Conservation (phyloP, 2,888 invertebrate species). For the Allacma fusca region DNA sequence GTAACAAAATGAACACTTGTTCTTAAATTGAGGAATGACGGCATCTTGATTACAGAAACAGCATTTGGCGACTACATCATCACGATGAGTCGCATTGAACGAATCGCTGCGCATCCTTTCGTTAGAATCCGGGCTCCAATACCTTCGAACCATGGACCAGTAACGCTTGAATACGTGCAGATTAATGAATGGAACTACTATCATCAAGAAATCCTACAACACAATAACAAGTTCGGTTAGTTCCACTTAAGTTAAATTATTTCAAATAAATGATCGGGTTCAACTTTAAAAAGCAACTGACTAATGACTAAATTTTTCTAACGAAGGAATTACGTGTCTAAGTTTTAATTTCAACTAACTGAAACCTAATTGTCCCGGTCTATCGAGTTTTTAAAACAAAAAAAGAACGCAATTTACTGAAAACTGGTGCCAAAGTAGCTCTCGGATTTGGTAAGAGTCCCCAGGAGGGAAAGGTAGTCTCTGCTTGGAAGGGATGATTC, state of each 20-base stretch:
- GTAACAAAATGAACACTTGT: constrained; percentile 50
- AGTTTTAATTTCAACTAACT: no score
- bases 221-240: no score
- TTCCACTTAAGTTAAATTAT: no score
- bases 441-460: constrained; percentile 55
- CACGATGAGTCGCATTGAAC: background rate
- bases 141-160: constrained; percentile 11
- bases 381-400: background rate
- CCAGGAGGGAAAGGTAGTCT: constrained; percentile 46
- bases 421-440: constrained; percentile 59
- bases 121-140: background rate
- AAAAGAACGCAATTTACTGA: constrained; percentile 44
- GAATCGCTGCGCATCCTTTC: background rate
- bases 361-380: no score
- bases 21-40: constrained; percentile 49
- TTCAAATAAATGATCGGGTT: no score
- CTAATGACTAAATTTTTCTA: no score
- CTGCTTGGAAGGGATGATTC: constrained; percentile 47
- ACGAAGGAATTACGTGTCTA: no score
- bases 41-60: constrained; percentile 56
- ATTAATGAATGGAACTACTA: constrained; percentile 53
- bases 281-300: background rate
- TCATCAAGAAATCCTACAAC: constrained; percentile 56
- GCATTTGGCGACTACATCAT: constrained; percentile 12
- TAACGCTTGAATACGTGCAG: constrained; percentile 48